Conservation (phyloP, 2,888 invertebrate species). For the Pasiphila rectangulata region DNA sequence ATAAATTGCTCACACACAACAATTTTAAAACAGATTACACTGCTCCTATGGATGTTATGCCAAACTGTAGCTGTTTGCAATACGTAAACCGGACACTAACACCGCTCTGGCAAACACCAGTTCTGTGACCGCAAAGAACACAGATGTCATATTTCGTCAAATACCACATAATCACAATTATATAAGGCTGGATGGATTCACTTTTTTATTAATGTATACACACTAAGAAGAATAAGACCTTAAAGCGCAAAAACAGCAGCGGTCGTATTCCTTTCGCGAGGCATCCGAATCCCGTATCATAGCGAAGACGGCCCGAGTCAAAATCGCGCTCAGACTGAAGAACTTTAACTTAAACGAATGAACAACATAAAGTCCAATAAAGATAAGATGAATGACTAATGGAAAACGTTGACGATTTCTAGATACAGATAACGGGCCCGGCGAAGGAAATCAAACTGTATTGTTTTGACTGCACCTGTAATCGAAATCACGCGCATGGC, state of each 20-base stretch:
- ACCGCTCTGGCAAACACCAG: slow-evolving; percentile 3
- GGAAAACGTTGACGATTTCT: slow-evolving; percentile 35
- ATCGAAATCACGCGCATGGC: slow-evolving; percentile 14
- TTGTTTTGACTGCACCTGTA: slow-evolving; percentile 29
- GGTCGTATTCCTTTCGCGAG: slow-evolving; percentile 32
- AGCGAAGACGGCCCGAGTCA: slow-evolving; percentile 26
- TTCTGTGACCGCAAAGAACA: not conserved
- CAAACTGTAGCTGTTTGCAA: slow-evolving; percentile 9
- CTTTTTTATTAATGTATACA: not conserved
- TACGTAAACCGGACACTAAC: slow-evolving; percentile 10
- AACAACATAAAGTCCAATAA: slow-evolving; percentile 51
- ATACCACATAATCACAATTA: no score
- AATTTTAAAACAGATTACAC: not conserved
- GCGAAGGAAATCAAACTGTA: slow-evolving; percentile 30
- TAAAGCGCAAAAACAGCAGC: slow-evolving; percentile 38
- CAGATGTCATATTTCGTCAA: not conserved
- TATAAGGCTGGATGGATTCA: no score
- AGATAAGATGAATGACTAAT: slow-evolving; percentile 65
- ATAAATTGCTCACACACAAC: no score
- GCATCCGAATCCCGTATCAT: slow-evolving; percentile 41
- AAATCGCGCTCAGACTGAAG: slow-evolving; percentile 33
- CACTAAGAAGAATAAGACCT: slow-evolving; percentile 10
- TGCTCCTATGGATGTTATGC: slow-evolving; percentile 12
- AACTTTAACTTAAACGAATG: slow-evolving; percentile 49
- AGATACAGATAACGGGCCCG: slow-evolving; percentile 39